A percentile compares a stretch with the other conserved stretches of the same genome.
Conservation (phyloP, 2,113 vertebrate species). For the Sinocyclocheilus anshuiensis region DNA sequence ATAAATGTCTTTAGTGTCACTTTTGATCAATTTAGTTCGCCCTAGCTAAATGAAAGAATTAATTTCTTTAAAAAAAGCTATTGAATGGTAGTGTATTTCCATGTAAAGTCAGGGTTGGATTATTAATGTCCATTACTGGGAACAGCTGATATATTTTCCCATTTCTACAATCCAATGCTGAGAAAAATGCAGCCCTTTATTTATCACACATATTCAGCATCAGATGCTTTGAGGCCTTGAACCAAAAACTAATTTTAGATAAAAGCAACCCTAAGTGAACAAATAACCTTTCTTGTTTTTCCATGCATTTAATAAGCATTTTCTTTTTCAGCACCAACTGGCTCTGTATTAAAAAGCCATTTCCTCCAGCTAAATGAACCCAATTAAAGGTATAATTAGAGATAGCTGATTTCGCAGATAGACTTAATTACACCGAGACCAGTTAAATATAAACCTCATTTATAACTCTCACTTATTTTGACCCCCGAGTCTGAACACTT, state of each 20-base stretch:
- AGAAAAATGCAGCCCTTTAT: background rate
- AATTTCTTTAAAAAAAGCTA: background rate
- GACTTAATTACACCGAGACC: conserved; percentile 12
- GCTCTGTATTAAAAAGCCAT: background rate
- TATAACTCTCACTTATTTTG: background rate
- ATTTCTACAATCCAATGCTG: background rate
- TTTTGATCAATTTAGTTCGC: background rate
- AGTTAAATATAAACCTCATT: conserved; percentile 15
- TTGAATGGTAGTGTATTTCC: too few species aligned
- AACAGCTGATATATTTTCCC: background rate
- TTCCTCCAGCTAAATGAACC: conserved; percentile 4
- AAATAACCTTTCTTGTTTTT: conserved; percentile 21
- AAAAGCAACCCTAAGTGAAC: conserved; percentile 13
- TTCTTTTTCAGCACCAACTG: background rate
- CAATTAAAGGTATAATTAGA: conserved; percentile 19
- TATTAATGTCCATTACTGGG: background rate
- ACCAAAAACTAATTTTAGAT: conserved; percentile 19
- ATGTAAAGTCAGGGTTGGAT: background rate
- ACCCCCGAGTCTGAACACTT: background rate
- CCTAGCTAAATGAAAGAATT: background rate
- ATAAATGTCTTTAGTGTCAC: background rate
- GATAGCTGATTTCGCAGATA: background rate
- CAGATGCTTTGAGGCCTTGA: background rate
- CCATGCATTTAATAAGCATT: background rate
- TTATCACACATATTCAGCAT: background rate